These are phyloP conservation scores for Sphaerophoria taeniata DNA, from an alignment of 2,888 invertebrate species.

Conservation along the genomic window DNA sequence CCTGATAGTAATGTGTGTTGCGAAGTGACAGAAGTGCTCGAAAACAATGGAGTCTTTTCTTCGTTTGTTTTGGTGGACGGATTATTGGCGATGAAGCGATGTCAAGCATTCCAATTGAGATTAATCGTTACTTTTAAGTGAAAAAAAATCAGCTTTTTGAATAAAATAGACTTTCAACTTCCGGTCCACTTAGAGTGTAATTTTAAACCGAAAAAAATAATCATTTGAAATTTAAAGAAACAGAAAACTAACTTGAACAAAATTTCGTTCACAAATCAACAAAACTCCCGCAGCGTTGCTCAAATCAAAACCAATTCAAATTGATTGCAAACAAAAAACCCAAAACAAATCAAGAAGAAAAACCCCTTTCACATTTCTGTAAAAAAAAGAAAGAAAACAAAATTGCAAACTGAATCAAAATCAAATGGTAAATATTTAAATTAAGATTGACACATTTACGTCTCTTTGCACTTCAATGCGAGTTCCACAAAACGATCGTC, in stretches of 20 bases:
- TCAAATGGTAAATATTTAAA: conserved; percentile 58
- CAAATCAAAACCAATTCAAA: conserved; percentile 54
- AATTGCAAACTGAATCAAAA: conserved; percentile 43
- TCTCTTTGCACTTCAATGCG: conserved; percentile 56
- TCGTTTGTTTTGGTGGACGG: not conserved
- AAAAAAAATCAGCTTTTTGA: conserved; percentile 33
- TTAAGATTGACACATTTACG: conserved; percentile 58
- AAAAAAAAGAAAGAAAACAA: not conserved
- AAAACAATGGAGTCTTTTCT: conserved; percentile 25
- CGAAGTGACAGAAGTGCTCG: conserved; percentile 32
- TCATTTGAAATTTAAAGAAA: conserved; percentile 16
- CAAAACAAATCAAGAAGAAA: conserved; percentile 8
- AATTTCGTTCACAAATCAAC: conserved; percentile 16
- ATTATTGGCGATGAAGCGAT: not conserved
- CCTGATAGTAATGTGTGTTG: conserved; percentile 22
- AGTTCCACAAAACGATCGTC: conserved; percentile 22
- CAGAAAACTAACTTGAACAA: conserved; percentile 4
- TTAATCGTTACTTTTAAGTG: conserved; percentile 48
- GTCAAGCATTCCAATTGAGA: conserved; percentile 48
- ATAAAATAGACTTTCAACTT: conserved; percentile 3
- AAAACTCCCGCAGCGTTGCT: conserved; percentile 1
- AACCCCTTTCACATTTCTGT: conserved; percentile 2
- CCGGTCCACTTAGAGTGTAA: conserved; percentile 43
- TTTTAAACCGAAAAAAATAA: not conserved
- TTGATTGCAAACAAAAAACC: conserved; percentile 28